Base-by-base conservation (phyloP, 2,888 invertebrate genomes). In the Euplagia quadripunctaria region DNA sequence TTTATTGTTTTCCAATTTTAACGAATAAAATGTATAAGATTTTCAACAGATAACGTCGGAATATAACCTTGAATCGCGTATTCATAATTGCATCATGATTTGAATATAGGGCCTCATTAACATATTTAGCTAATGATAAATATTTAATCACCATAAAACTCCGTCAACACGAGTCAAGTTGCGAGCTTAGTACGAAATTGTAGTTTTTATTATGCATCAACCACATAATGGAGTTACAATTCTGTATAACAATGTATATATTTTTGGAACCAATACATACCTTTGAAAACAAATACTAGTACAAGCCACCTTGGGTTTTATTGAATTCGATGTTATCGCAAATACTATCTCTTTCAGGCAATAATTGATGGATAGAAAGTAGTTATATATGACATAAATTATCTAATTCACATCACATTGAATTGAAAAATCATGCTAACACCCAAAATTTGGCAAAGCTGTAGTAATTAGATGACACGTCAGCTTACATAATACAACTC, bases 381-480 rank as follows among this genome's bases (percentile, higher is more conserved):
- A 41, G 17, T 41, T 20, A 66, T 61, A 61, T 66, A 61, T 68
- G 68, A 42, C 11, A 17, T 67, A 51, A 66, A 66, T 65, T 66
- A 43, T 20, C 55, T 17, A 46, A 61, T 64, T 64, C 69, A 72
- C 41, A 72, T 64, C 17, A 42, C 17, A 64, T 46, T 69, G 31
- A 68, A 70, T 72, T 71, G 71, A 73, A 79, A 77, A 70, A 74
- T 61, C 52, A 70, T 58, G 46, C n/a, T 51, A 66, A 70, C 68
- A 51, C 41, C 68, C 55, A 75, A 82, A 77, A 77, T 73, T 73
- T 71, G 64, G 66, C 73, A 76, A 71, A 73, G 80, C 77, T 81
- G 79, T 80, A 84, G 88, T 90, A 92, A 92, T 92, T 90, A 90
- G 90, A 90, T 86, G 91, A 87, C 86, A 79, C 77, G 79, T 91